These are phyloP conservation scores for Chironomus tentans DNA, from an alignment of 2,888 invertebrate species.

Conservation along the genomic window DNA sequence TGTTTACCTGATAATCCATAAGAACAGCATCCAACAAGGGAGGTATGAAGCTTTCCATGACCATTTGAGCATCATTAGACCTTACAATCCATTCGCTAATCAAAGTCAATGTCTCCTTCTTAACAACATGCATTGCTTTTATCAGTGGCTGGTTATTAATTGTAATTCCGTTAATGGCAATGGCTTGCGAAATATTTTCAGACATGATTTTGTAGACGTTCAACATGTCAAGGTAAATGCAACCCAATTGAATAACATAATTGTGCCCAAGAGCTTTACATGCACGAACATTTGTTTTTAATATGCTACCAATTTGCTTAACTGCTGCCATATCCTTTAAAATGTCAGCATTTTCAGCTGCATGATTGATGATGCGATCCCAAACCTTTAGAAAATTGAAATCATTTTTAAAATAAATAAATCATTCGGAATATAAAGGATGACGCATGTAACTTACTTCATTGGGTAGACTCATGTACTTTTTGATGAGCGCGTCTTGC, in stretches of 20 bases:
- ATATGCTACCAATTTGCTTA: slow-evolving; percentile 92
- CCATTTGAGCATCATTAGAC: slow-evolving; percentile 83
- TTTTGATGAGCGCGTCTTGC: slow-evolving; percentile 91
- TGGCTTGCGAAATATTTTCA: slow-evolving; percentile 88
- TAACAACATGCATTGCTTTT: slow-evolving; percentile 96
- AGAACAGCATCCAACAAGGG: slow-evolving; percentile 94
- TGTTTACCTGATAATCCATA: slow-evolving; percentile 76
- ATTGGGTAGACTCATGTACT: slow-evolving; percentile 96
- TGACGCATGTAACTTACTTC: slow-evolving; percentile 49
- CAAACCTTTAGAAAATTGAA: slow-evolving; percentile 45
- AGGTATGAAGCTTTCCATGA: slow-evolving; percentile 95
- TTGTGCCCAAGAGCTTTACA: slow-evolving; percentile 96
- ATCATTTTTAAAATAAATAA: too few relatives aligned
- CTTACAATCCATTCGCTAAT: slow-evolving; percentile 95
- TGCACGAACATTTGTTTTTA: slow-evolving; percentile 98
- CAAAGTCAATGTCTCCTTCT: slow-evolving; percentile 94
- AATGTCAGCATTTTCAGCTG: slow-evolving; percentile 93
- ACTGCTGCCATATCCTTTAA: slow-evolving; percentile 94
- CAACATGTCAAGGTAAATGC: slow-evolving; percentile 97
- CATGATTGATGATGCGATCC: slow-evolving; percentile 97
- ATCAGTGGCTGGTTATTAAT: slow-evolving; percentile 98
- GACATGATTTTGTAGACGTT: slow-evolving; percentile 99
- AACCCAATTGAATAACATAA: slow-evolving; percentile 87
- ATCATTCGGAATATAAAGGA: too few relatives aligned
- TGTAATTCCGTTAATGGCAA: slow-evolving; percentile 85